Evolutionary conservation across 2,888 invertebrate genomes (phyloP).

Genomic region (Heteropelma amictum): DNA sequence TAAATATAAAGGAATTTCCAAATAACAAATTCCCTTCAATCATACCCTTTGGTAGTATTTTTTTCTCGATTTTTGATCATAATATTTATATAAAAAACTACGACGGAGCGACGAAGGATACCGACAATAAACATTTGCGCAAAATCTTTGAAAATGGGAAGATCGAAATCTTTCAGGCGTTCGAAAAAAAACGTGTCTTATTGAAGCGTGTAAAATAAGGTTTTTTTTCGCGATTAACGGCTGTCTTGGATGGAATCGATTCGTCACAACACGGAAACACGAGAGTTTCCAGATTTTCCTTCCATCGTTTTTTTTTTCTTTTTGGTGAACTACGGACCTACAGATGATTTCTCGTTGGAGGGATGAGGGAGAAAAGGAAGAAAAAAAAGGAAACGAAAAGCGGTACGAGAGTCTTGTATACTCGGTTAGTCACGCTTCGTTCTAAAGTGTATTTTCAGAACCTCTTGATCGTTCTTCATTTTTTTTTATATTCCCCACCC

Average conservation of each 20-base stretch:
- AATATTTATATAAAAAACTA: too few relatives aligned
- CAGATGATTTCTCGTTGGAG: slow-evolving; percentile 53
- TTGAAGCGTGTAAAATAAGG: too few relatives aligned
- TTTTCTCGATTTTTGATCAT: too few relatives aligned
- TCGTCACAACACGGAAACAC: background rate
- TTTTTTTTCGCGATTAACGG: slow-evolving; percentile 29
- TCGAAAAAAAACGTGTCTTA: too few relatives aligned
- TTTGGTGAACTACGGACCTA: background rate
- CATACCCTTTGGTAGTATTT: too few relatives aligned
- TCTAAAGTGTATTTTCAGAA: slow-evolving; percentile 45
- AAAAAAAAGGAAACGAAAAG: slow-evolving; percentile 46
- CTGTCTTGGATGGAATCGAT: background rate
- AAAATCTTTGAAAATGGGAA: too few relatives aligned
- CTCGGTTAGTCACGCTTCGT: slow-evolving; percentile 56
- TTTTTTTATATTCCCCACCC: slow-evolving; percentile 14
- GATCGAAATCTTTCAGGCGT: too few relatives aligned
- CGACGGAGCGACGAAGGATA: too few relatives aligned
- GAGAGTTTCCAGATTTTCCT: slow-evolving; percentile 16
- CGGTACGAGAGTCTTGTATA: slow-evolving; percentile 51
- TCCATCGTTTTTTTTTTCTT: background rate
- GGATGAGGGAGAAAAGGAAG: slow-evolving; percentile 45
- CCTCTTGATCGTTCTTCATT: slow-evolving; percentile 44
- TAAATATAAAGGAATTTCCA: background rate
- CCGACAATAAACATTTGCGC: too few relatives aligned
- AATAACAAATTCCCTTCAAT: background rate